Evolutionary conservation across 2,797 vertebrate species (phyloP).

Genomic region (Helarctos malayanus): DNA sequence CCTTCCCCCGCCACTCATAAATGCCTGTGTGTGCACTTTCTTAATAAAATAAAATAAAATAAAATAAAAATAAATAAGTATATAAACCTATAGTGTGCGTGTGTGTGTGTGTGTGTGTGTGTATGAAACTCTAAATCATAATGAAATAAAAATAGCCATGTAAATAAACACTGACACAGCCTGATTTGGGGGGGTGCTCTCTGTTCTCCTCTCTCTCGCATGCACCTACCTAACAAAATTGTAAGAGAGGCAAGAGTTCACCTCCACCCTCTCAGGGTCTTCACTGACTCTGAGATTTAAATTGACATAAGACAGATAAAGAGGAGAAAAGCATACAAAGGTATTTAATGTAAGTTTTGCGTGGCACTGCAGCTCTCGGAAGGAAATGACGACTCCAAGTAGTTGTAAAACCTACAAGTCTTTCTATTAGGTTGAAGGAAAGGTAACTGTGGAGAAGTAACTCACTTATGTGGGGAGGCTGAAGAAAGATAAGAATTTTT

Average conservation of each 20-base stretch:
- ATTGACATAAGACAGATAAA: not conserved
- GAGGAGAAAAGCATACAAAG: not conserved
- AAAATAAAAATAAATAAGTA: not conserved
- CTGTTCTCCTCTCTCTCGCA: not conserved
- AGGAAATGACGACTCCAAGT: not conserved
- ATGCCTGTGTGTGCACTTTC: not conserved
- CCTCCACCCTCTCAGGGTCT: not conserved
- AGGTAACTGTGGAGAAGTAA: not conserved
- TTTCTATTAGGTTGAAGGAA: not conserved
- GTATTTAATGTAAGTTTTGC: not conserved
- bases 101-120: too few species aligned
- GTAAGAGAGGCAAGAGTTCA: not conserved
- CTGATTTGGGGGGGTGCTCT: too few species aligned
- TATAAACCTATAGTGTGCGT: not conserved
- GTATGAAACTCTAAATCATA: conserved; percentile 1
- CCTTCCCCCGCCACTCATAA: not conserved
- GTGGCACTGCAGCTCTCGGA: not conserved
- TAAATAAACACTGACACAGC: not conserved
- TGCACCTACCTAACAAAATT: not conserved
- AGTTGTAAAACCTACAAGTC: not conserved
- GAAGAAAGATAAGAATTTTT: not conserved
- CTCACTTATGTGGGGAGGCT: not conserved
- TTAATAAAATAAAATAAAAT: not conserved
- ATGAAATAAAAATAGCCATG: conserved; percentile 43
- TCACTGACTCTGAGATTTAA: not conserved